Evolutionary conservation across 2,113 vertebrate species (phyloP).

Genomic region (Cettia cetti): DNA sequence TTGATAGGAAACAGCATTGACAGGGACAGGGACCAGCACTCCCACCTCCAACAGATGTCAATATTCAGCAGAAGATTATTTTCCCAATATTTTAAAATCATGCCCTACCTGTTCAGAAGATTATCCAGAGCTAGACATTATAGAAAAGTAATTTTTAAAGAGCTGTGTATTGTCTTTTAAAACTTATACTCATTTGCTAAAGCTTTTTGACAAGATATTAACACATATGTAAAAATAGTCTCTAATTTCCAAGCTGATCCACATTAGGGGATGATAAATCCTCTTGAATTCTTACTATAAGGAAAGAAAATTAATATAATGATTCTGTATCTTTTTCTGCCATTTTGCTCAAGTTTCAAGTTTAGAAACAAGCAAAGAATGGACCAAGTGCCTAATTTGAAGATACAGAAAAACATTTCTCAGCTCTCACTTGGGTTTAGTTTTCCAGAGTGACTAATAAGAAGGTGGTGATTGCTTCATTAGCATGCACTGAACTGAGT

Average conservation of each 20-base stretch:
- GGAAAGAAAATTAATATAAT: background rate
- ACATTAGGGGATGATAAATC: background rate
- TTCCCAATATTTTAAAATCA: background rate
- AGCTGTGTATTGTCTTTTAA: background rate
- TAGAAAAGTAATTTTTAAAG: background rate
- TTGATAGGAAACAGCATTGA: background rate
- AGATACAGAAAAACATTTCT: conserved; percentile 6
- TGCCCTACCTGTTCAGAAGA: background rate
- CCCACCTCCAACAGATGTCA: background rate
- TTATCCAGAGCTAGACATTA: background rate
- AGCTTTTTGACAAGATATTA: background rate
- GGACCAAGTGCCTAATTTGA: background rate
- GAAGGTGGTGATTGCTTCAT: conserved; percentile 54
- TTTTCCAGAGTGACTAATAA: conserved; percentile 50
- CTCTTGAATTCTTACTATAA: background rate
- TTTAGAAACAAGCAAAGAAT: background rate
- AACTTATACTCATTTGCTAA: background rate
- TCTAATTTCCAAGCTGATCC: background rate
- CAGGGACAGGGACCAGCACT: background rate
- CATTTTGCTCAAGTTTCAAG: background rate
- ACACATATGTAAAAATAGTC: background rate
- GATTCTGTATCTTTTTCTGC: background rate
- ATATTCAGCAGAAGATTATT: background rate
- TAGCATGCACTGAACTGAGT: conserved; percentile 32
- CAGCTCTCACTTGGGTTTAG: background rate